Percentiles rank a stretch among this genome's conserved stretches.
Conservation (phyloP, 2,113 vertebrate genomes). For the Trogon surrucura region DNA sequence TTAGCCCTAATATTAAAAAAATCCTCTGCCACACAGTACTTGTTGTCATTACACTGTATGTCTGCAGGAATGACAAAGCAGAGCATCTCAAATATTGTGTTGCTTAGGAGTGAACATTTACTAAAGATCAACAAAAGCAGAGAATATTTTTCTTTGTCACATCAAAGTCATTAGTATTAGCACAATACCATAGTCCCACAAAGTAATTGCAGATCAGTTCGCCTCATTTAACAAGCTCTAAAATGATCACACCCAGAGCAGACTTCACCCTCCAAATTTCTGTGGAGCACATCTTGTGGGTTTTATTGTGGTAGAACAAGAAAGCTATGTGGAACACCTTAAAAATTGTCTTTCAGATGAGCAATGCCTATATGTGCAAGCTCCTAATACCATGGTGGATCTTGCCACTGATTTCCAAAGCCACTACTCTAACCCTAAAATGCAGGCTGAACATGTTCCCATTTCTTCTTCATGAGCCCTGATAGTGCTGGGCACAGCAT, state of each 20-base stretch:
- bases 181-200: not conserved
- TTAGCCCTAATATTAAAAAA: not conserved
- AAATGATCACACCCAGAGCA: not conserved
- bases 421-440: not conserved
- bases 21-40: not conserved
- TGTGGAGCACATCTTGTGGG: not conserved
- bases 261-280: accelerated
- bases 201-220: not conserved
- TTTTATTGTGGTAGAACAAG: not conserved
- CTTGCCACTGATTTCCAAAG: not conserved
- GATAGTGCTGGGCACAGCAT: not conserved
- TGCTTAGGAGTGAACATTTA: not conserved
- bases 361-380: not conserved
- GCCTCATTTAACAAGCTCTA: not conserved
- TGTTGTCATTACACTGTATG: not conserved
- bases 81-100: not conserved
- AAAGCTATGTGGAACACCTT: not conserved
- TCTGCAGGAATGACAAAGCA: not conserved
- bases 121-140: not conserved
- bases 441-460: not conserved
- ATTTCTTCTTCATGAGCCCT: not conserved
- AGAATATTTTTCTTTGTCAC: not conserved
- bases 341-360: not conserved
- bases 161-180: not conserved
- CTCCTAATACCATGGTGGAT: not conserved